Evolutionary conservation across 2,888 invertebrate species (phyloP), one percentile per base, ranked within the genome.

Genomic region (Odiellus spinosus): DNA sequence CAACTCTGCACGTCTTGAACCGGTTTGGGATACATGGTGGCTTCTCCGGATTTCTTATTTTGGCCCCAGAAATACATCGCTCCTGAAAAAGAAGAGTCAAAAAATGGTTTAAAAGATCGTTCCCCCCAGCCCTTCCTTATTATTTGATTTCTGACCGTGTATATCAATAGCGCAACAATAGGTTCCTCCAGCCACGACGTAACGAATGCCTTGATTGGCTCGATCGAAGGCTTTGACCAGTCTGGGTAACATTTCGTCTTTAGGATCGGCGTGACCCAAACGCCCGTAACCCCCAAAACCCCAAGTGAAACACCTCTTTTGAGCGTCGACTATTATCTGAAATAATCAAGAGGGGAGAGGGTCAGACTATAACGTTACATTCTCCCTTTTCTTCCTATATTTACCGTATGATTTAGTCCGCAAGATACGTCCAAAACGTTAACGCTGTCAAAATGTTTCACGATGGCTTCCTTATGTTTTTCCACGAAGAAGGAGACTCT

Each of bases 21-120:
- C 0, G 87, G 86, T 63, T 91, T 91, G 0, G 91, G 91, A 63
- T 91, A 91, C 91, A 91, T 91, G 59, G 87, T 87, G 2, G 91
- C 91, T 64, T 93, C 93, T n/a, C 56, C 91, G 0, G 85, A 83
- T 48, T 86, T 78, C 63, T 90, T 91, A 0, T 83, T 84, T 63
- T 87, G 87, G 0, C 93, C 93, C 67, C 90, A 91, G 65, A 91
- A 67, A 66, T 77, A 86, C 43, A 82, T 67, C 2, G 73, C 74
- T 36, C 80, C 77, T 73, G 64, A 2, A 59, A 67, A 26, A n/a
- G n/a, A n/a, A n/a, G n/a, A n/a, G n/a, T n/a, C n/a, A n/a, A n/a
- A n/a, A n/a, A n/a, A n/a, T n/a, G n/a, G n/a, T n/a, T n/a, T n/a
- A n/a, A n/a, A n/a, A n/a, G n/a, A n/a, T n/a, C n/a, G n/a, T n/a